Conservation (phyloP, 2,888 invertebrate species). For the Drosophila buzzatii region DNA sequence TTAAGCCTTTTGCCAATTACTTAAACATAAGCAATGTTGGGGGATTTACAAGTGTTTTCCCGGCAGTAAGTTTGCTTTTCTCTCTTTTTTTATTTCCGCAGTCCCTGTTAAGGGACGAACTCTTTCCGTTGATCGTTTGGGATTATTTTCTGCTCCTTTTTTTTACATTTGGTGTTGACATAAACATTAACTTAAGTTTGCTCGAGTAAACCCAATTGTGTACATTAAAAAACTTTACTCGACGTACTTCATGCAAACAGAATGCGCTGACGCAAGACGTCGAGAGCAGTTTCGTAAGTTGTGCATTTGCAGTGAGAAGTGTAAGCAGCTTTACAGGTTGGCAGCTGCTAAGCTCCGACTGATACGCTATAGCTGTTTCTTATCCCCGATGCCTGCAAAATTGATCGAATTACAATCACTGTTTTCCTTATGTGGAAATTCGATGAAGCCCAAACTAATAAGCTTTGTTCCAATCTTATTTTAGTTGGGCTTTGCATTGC, state of each 20-base stretch:
- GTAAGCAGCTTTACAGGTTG: constrained; percentile 18
- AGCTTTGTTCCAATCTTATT: constrained; percentile 10
- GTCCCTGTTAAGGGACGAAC: constrained; percentile 32
- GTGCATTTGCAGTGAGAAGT: background rate
- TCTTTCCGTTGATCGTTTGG: constrained; percentile 53
- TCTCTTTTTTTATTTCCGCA: constrained; percentile 1
- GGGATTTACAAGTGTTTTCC: constrained; percentile 73
- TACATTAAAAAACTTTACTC: constrained; percentile 29
- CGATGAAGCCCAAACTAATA: constrained; percentile 6
- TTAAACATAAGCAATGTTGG: constrained; percentile 73
- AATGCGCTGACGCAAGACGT: background rate
- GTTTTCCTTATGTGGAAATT: constrained; percentile 2
- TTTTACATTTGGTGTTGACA: constrained; percentile 38
- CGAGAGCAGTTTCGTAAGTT: background rate
- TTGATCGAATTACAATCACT: constrained; percentile 16
- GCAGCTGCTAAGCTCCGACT: constrained; percentile 13
- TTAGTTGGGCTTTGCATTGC: background rate
- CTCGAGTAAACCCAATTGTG: constrained; percentile 27
- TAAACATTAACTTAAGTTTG: constrained; percentile 45
- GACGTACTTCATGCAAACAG: constrained; percentile 8
- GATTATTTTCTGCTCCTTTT: constrained; percentile 14
- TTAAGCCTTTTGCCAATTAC: constrained; percentile 77
- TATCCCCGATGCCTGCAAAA: background rate
- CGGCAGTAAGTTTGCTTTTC: constrained; percentile 28
- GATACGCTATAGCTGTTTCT: constrained; percentile 1